Percentiles rank a stretch among this genome's conserved stretches.
phyloP scores from a whole-genome alignment of 2,797 vertebrate species.

The Psittacula derbiana region DNA sequence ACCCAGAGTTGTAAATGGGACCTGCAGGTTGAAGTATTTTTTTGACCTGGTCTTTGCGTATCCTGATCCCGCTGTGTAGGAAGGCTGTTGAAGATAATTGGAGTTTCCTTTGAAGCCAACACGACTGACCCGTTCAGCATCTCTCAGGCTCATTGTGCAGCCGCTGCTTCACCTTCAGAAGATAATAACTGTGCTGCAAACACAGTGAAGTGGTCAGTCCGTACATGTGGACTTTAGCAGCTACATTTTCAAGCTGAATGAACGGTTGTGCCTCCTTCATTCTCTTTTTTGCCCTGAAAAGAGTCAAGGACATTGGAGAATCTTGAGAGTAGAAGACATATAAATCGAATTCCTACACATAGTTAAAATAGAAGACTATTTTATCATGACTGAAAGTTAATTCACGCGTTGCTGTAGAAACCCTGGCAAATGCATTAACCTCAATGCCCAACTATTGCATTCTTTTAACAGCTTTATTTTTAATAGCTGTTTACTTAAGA shows the following conservation, averaged over 20 bases:
- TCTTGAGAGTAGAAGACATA: neutral
- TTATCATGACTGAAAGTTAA: slow-evolving; percentile 66
- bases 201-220: neutral
- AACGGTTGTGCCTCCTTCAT: neutral
- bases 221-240: neutral
- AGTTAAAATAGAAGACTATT: slow-evolving; percentile 49
- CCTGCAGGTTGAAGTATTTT: neutral
- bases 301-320: neutral
- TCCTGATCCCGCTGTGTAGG: neutral
- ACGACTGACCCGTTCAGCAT: neutral
- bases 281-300: neutral
- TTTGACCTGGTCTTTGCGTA: neutral
- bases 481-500: slow-evolving; percentile 70
- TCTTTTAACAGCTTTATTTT: slow-evolving; percentile 71
- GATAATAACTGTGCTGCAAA: neutral
- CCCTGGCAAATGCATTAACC: slow-evolving; percentile 73
- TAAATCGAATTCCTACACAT: slow-evolving; percentile 16
- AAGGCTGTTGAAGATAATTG: neutral
- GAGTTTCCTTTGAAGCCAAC: neutral
- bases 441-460: slow-evolving; percentile 67
- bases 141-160: neutral
- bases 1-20: neutral
- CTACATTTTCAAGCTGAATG: neutral
- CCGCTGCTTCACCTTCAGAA: neutral
- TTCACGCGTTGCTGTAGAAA: slow-evolving; percentile 76